phyloP scores from a whole-genome alignment of 2,888 invertebrate genomes.

The Acleris literana region DNA sequence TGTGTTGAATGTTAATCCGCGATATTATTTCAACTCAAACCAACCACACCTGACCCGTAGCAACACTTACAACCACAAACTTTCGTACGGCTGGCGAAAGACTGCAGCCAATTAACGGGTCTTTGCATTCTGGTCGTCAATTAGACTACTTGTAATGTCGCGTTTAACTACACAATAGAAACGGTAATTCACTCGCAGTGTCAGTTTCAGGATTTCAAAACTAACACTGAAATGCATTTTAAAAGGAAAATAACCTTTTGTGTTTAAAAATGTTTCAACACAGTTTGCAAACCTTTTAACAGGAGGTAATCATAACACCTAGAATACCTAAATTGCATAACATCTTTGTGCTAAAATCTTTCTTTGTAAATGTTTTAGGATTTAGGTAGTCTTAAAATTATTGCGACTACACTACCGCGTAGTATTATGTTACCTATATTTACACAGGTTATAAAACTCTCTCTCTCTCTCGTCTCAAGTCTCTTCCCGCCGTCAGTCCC shows the following conservation, averaged over 20 bases:
- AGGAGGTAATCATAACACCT: conserved; percentile 13
- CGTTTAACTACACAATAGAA: conserved; percentile 24
- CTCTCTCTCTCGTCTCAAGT: too few species aligned
- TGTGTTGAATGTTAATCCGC: conserved; percentile 66
- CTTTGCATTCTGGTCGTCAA: conserved; percentile 18
- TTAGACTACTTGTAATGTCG: conserved; percentile 23
- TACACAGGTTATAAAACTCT: too few species aligned
- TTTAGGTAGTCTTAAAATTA: too few species aligned
- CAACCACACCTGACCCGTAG: conserved; percentile 52
- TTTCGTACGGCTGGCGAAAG: conserved; percentile 22
- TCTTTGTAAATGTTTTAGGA: too few species aligned
- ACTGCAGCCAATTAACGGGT: conserved; percentile 17
- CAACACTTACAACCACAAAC: conserved; percentile 36
- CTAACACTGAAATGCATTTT: conserved; percentile 7
- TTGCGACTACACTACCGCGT: too few species aligned
- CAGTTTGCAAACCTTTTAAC: background rate
- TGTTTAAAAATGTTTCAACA: conserved; percentile 4
- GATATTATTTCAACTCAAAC: conserved; percentile 59
- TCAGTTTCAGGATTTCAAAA: conserved; percentile 27
- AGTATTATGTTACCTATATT: too few species aligned
- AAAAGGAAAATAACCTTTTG: conserved; percentile 24
- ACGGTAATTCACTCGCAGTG: conserved; percentile 8
- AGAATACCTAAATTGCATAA: conserved; percentile 28
- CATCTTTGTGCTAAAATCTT: conserved; percentile 13
- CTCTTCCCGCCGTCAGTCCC: too few species aligned